A percentile compares a stretch with the other conserved stretches of the same genome.
Conservation (phyloP, 1,140 invertebrate species). For the Hylaeus volcanicus region DNA sequence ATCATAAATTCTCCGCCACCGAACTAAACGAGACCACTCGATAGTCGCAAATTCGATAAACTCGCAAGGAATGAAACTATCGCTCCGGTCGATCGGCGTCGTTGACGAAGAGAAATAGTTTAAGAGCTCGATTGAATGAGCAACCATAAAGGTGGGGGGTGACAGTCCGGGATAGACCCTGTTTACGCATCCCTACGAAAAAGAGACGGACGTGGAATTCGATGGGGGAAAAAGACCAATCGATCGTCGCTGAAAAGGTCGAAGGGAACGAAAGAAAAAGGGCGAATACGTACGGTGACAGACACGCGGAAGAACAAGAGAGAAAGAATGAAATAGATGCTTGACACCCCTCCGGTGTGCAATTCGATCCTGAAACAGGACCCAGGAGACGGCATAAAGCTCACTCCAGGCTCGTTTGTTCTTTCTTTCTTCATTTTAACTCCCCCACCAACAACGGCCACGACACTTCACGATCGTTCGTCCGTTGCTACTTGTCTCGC, state of each 20-base stretch:
- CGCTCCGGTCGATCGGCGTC: not conserved
- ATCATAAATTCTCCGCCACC: no score
- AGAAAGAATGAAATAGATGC: slow-evolving; percentile 30
- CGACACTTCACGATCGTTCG: slow-evolving; percentile 21
- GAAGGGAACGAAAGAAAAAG: slow-evolving; percentile 21
- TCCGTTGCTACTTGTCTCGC: slow-evolving; percentile 40
- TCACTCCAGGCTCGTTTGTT: slow-evolving; percentile 31
- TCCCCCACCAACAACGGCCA: not conserved
- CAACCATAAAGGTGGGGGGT: not conserved
- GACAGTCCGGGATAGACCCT: not conserved
- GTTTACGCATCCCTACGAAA: slow-evolving; percentile 13
- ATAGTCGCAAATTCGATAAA: not conserved
- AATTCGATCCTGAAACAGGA: slow-evolving; percentile 66
- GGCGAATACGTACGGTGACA: slow-evolving; percentile 8
- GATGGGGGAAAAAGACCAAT: not conserved
- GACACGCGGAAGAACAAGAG: not conserved
- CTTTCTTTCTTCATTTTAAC: slow-evolving; percentile 46
- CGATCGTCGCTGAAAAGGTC: slow-evolving; percentile 15
- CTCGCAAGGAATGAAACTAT: not conserved
- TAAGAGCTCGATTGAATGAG: slow-evolving; percentile 8
- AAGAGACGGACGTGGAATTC: not conserved
- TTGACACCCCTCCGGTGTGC: slow-evolving; percentile 33
- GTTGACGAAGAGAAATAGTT: no score
- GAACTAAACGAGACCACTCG: no score
- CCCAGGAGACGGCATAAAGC: slow-evolving; percentile 58